These are phyloP conservation scores for Maniola jurtina DNA, from an alignment of 1,140 invertebrate genomes.

Conservation along the genomic window DNA sequence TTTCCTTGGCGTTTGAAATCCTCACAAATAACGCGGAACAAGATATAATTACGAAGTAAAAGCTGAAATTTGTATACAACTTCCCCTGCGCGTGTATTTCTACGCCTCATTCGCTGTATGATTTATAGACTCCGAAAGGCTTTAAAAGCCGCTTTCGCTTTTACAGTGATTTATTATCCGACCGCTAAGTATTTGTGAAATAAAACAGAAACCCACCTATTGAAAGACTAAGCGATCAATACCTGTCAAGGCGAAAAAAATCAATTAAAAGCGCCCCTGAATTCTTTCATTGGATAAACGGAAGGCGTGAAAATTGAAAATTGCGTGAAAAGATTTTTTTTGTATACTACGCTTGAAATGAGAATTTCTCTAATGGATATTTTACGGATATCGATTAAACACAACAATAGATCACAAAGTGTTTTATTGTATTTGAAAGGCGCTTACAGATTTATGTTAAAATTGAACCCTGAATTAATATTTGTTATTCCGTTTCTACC, in stretches of 20 bases:
- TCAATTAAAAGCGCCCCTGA: slow-evolving; percentile 61
- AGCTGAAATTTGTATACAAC: slow-evolving; percentile 25
- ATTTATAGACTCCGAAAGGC: slow-evolving; percentile 63
- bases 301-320: slow-evolving; percentile 66
- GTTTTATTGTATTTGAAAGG: slow-evolving; percentile 5
- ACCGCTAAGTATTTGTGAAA: slow-evolving; percentile 61
- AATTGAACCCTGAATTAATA: neutral
- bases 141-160: slow-evolving; percentile 65
- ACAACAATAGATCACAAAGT: slow-evolving; percentile 28
- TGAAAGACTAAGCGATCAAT: slow-evolving; percentile 66
- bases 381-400: slow-evolving; percentile 38
- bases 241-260: slow-evolving; percentile 68
- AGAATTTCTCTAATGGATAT: slow-evolving; percentile 50
- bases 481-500: neutral
- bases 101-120: slow-evolving; percentile 54
- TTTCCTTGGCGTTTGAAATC: slow-evolving; percentile 21
- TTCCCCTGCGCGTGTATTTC: slow-evolving; percentile 18
- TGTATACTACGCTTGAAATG: slow-evolving; percentile 41
- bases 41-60: slow-evolving; percentile 33
- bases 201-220: slow-evolving; percentile 63
- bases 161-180: slow-evolving; percentile 67
- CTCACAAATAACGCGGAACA: slow-evolving; percentile 25
- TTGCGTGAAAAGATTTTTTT: slow-evolving; percentile 63
- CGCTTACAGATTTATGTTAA: neutral
- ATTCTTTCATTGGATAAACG: slow-evolving; percentile 68